Percentiles rank a stretch among this genome's conserved stretches.
Evolutionary conservation across 2,113 vertebrate species (phyloP).

Genomic region (Campylomormyrus tamandua): DNA sequence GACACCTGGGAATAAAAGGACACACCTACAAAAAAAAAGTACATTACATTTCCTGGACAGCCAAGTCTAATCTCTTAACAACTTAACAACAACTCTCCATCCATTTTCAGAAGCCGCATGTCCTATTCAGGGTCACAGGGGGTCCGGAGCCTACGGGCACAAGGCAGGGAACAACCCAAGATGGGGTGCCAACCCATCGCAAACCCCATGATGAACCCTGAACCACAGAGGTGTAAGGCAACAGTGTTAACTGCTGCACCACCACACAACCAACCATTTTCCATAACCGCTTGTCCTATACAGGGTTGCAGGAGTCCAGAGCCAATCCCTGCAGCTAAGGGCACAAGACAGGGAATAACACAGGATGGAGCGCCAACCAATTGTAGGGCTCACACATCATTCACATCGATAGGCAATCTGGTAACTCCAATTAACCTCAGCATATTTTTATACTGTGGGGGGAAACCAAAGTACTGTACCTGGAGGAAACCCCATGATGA

Average conservation of each 20-base stretch:
- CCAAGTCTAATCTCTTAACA: neutral
- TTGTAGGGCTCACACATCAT: neutral
- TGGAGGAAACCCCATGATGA: neutral
- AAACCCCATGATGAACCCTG: neutral
- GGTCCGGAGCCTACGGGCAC: neutral
- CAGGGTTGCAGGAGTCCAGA: neutral
- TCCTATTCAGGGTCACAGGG: neutral
- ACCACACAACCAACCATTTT: too few relatives aligned
- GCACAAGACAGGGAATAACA: neutral
- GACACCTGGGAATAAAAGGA: neutral
- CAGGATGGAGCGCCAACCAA: neutral
- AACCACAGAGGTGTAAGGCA: too few relatives aligned
- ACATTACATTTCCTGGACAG: neutral
- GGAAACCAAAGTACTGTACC: too few relatives aligned
- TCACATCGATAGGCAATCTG: neutral
- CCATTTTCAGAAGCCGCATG: neutral
- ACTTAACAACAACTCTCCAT: neutral
- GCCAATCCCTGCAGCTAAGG: neutral
- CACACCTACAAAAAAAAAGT: neutral
- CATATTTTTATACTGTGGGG: too few relatives aligned
- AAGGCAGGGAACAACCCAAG: too few relatives aligned
- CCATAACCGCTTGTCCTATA: neutral
- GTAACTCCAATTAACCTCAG: neutral
- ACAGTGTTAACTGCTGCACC: too few relatives aligned
- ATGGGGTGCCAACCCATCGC: neutral